phyloP scores from a whole-genome alignment of 2,113 vertebrate genomes.

The Mungos mungo region DNA sequence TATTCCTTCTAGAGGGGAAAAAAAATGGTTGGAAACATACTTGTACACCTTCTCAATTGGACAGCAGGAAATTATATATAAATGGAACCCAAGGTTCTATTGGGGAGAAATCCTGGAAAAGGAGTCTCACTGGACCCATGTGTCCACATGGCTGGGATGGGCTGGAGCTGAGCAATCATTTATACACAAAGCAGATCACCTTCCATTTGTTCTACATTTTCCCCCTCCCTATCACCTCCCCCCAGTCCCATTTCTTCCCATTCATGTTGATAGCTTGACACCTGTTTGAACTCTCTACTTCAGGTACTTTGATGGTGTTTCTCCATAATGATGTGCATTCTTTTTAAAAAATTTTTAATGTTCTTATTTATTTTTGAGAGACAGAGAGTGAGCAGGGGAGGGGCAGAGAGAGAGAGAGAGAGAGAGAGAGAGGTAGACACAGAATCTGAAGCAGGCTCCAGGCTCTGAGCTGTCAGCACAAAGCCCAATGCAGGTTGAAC shows the following conservation, averaged over 20 bases:
- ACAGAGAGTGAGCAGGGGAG: too few species aligned
- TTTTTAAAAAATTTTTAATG: too few species aligned
- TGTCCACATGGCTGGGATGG: neutral
- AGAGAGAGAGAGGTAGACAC: too few species aligned
- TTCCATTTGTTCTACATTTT: too few species aligned
- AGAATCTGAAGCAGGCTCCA: too few species aligned
- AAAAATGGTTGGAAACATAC: neutral
- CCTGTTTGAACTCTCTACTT: neutral
- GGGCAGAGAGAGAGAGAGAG: too few species aligned
- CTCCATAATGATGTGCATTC: neutral
- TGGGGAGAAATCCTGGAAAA: neutral
- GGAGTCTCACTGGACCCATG: fast-evolving
- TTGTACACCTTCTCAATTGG: neutral
- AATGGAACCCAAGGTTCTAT: neutral
- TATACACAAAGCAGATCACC: too few species aligned
- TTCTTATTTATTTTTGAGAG: too few species aligned
- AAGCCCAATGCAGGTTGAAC: too few species aligned
- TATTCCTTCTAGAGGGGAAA: neutral
- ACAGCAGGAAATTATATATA: neutral
- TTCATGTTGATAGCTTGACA: neutral
- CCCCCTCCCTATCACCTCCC: neutral
- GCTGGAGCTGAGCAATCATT: neutral
- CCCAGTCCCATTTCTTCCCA: neutral
- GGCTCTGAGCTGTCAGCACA: too few species aligned
- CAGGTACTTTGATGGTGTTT: neutral